Conservation (phyloP, 23 tunicate genomes). For the Aplidium turbinatum region DNA sequence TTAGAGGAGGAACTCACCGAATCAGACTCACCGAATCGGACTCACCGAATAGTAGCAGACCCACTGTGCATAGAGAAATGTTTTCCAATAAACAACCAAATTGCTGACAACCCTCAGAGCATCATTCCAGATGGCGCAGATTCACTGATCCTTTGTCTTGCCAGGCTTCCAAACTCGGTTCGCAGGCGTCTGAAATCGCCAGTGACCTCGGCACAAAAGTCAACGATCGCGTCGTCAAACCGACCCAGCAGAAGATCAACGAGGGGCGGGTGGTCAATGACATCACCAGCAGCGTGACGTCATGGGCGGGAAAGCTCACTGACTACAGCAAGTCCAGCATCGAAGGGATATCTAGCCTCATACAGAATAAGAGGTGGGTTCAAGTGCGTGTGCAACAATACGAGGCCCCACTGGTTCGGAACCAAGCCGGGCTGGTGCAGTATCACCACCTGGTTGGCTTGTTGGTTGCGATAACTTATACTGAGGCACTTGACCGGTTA, state of each 20-base stretch:
- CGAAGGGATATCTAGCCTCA: constrained; percentile 38
- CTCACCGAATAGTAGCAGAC: too few species aligned
- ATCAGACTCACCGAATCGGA: too few species aligned
- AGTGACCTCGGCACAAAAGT: constrained; percentile 75
- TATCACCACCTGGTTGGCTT: too few species aligned
- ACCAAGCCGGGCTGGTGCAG: too few species aligned
- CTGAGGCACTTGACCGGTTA: too few species aligned
- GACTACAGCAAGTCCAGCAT: constrained; percentile 57
- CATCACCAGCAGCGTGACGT: constrained; percentile 78
- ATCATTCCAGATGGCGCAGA: neutral
- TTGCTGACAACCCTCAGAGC: neutral
- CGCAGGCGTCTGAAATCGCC: constrained; percentile 81
- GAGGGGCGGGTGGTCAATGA: constrained; percentile 87
- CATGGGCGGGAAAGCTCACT: constrained; percentile 83
- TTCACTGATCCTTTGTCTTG: neutral
- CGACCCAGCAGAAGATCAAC: constrained; percentile 82
- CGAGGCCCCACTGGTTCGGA: too few species aligned
- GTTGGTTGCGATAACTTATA: too few species aligned
- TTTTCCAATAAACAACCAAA: too few species aligned
- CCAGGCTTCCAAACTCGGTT: constrained; percentile 85
- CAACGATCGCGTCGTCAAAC: constrained; percentile 79
- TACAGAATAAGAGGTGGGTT: constrained; percentile 65
- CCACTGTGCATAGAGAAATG: too few species aligned
- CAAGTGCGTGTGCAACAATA: too few species aligned
- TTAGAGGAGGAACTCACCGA: too few species aligned